These are phyloP conservation scores for Cydia strobilella DNA, from an alignment of 1,140 invertebrate species.

Conservation along the genomic window DNA sequence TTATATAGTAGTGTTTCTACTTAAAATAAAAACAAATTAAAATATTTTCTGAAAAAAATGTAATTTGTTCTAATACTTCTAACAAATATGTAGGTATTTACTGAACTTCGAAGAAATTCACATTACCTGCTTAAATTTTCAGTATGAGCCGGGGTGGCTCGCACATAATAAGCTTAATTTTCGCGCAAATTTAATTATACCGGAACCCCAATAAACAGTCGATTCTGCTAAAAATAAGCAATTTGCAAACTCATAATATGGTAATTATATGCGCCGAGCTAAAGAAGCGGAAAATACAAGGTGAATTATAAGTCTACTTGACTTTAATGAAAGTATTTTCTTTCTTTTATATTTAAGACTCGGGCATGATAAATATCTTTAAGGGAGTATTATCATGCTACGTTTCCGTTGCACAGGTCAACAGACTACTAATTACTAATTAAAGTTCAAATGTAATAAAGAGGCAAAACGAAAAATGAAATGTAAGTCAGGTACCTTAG, in stretches of 20 bases:
- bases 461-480: background rate
- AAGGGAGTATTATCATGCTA: background rate
- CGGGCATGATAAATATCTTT: background rate
- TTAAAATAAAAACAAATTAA: too few relatives aligned
- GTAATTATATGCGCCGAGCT: slow-evolving; percentile 18
- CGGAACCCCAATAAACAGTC: slow-evolving; percentile 30
- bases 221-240: slow-evolving; percentile 26
- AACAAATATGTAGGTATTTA: background rate
- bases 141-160: background rate
- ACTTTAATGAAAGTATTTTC: background rate
- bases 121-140: background rate
- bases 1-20: too few relatives aligned
- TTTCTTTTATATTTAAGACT: slow-evolving; percentile 3
- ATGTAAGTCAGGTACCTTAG: too few relatives aligned
- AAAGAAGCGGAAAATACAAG: slow-evolving; percentile 1
- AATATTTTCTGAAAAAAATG: too few relatives aligned
- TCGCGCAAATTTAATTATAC: slow-evolving; percentile 24
- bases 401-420: background rate
- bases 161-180: slow-evolving; percentile 13
- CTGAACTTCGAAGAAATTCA: background rate
- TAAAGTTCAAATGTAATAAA: background rate
- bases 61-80: too few relatives aligned
- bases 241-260: slow-evolving; percentile 26
- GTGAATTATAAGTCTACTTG: background rate
- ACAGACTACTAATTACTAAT: background rate